Conservation (phyloP, 2,888 invertebrate genomes). For the Tenodera sinensis region DNA sequence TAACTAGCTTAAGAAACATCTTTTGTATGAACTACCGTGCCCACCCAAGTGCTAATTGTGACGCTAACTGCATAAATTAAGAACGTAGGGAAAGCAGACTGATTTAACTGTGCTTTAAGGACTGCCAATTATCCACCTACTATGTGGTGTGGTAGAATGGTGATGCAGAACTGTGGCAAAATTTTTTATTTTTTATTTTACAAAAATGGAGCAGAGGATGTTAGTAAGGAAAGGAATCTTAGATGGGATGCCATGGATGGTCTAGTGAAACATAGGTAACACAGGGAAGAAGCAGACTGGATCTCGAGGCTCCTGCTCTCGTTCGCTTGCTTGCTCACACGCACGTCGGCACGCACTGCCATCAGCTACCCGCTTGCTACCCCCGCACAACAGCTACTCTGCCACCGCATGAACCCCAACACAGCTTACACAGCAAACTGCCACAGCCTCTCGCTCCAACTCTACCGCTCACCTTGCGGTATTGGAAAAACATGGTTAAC, state of each 20-base stretch:
- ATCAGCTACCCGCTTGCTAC: conserved; percentile 11
- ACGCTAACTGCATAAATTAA: background rate
- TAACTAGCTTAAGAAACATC: background rate
- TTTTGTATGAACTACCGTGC: background rate
- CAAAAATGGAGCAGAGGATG: background rate
- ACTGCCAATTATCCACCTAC: background rate
- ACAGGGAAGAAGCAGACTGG: background rate
- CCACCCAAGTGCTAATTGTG: background rate
- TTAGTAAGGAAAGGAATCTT: background rate
- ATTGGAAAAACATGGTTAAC: conserved; percentile 34
- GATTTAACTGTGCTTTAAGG: background rate
- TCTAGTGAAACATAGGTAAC: background rate
- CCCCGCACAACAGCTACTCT: conserved; percentile 15
- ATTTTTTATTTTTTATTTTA: background rate
- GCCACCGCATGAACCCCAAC: conserved; percentile 27
- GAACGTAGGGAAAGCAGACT: background rate
- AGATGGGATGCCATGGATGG: background rate
- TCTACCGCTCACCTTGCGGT: conserved; percentile 33
- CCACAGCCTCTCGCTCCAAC: conserved; percentile 22
- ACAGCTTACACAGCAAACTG: conserved; percentile 29
- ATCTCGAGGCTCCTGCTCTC: background rate
- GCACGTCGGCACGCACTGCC: conserved; percentile 8
- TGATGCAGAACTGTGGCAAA: background rate
- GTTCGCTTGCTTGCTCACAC: background rate
- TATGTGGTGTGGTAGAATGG: background rate